Evolutionary conservation across 2,113 vertebrate species (phyloP).

Genomic region (Ranitomeya imitator): DNA sequence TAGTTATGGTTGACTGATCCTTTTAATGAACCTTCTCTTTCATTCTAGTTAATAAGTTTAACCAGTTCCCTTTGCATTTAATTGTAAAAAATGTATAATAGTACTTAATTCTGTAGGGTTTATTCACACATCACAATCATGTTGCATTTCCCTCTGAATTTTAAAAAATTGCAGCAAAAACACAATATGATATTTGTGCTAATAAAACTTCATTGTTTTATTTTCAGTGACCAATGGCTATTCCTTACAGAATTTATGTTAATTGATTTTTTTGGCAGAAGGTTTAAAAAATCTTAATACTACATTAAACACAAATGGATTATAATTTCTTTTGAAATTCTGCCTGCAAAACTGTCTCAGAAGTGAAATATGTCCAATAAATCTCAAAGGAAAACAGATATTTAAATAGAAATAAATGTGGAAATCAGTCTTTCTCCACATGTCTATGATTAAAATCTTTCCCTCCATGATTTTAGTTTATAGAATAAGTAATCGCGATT

Average conservation of each 20-base stretch:
- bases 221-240: not conserved
- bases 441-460: slow-evolving; percentile 7
- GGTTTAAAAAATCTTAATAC: slow-evolving; percentile 5
- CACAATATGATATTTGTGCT: no score
- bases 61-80: no score
- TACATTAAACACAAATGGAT: slow-evolving; percentile 38
- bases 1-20: not conserved
- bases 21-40: not conserved
- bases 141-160: no score
- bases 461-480: slow-evolving; percentile 28
- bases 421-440: not conserved
- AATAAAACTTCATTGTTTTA: not conserved
- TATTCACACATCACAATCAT: no score
- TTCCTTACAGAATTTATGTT: not conserved
- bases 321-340: slow-evolving; percentile 34
- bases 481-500: slow-evolving; percentile 10
- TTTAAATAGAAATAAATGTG: slow-evolving; percentile 19
- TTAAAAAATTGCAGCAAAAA: no score
- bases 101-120: not conserved
- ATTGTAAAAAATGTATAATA: not conserved
- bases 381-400: slow-evolving; percentile 20
- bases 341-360: slow-evolving; percentile 14
- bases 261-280: slow-evolving; percentile 34
- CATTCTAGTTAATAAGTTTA: no score
- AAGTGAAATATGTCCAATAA: slow-evolving; percentile 41